Percentiles rank a stretch among this genome's conserved stretches.
Conservation (phyloP, 2,888 invertebrate genomes). For the Homarus gammarus region DNA sequence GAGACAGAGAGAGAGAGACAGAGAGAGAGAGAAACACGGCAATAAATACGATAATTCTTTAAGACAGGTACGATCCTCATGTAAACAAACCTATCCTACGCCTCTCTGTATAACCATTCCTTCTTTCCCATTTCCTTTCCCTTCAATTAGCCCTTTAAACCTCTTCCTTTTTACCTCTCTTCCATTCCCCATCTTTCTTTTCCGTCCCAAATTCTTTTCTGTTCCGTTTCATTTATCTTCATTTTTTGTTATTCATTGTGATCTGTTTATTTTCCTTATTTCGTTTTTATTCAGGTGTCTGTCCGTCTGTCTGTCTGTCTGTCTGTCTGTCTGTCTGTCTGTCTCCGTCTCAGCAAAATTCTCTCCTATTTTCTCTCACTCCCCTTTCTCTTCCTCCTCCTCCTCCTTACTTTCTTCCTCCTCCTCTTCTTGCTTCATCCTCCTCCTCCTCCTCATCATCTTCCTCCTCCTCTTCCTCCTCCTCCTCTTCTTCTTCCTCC, state of each 20-base stretch:
- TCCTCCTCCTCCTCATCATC: background rate
- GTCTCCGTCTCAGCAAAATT: background rate
- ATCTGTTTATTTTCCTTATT: too few relatives aligned
- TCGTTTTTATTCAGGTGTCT: background rate
- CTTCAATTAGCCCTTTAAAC: too few relatives aligned
- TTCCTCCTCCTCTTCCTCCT: background rate
- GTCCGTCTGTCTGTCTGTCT: background rate
- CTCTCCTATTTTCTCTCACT: background rate
- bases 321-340: slow-evolving; percentile 7
- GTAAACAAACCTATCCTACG: background rate
- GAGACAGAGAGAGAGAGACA: background rate
- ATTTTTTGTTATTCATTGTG: too few relatives aligned
- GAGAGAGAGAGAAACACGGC: background rate
- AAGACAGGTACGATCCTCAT: background rate
- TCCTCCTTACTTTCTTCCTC: background rate
- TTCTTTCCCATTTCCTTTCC: too few relatives aligned
- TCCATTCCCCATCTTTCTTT: too few relatives aligned
- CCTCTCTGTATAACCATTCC: too few relatives aligned
- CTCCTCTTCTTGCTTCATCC: background rate
- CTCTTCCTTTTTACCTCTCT: too few relatives aligned
- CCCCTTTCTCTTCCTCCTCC: background rate
- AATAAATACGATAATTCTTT: too few relatives aligned
- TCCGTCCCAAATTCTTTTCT: too few relatives aligned
- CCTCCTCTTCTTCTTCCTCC: background rate
- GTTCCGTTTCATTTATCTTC: too few relatives aligned